A percentile compares a stretch with the other conserved stretches of the same genome.
Evolutionary conservation across 1,140 invertebrate genomes (phyloP).

Genomic region (Meloidogyne floridensis): DNA sequence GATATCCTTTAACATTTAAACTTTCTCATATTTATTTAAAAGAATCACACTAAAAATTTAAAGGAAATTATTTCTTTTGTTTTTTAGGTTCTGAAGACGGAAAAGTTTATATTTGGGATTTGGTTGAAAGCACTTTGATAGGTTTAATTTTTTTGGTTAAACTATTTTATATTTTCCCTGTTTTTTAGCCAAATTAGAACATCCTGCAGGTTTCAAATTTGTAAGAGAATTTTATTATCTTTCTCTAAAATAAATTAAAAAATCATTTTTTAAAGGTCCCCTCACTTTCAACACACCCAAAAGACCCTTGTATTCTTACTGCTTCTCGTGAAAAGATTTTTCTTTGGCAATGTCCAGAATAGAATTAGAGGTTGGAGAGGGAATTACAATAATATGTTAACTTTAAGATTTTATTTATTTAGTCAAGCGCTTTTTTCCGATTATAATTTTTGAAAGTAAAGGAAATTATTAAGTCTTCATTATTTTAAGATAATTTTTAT

Average conservation of each 20-base stretch:
- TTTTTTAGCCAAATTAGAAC: slow-evolving; percentile 34
- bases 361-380: background rate
- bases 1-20: too few species aligned
- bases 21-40: too few species aligned
- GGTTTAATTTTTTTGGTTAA: background rate
- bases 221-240: slow-evolving; percentile 10
- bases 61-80: background rate
- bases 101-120: slow-evolving; percentile 44
- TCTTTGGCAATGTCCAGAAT: slow-evolving; percentile 37
- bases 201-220: slow-evolving; percentile 41
- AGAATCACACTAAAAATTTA: too few species aligned
- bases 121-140: slow-evolving; percentile 39
- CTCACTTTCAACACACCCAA: slow-evolving; percentile 51
- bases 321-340: slow-evolving; percentile 44
- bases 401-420: too few species aligned
- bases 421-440: too few species aligned
- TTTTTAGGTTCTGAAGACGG: slow-evolving; percentile 42
- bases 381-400: too few species aligned
- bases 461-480: too few species aligned
- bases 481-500: too few species aligned
- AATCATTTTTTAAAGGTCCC: slow-evolving; percentile 19
- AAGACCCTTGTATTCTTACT: slow-evolving; percentile 34
- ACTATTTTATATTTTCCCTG: background rate
- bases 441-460: too few species aligned
- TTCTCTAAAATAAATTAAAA: background rate